Evolutionary conservation across 2,113 vertebrate genomes (phyloP), one percentile per base, ranked within the genome.

Genomic region (Indicator indicator): DNA sequence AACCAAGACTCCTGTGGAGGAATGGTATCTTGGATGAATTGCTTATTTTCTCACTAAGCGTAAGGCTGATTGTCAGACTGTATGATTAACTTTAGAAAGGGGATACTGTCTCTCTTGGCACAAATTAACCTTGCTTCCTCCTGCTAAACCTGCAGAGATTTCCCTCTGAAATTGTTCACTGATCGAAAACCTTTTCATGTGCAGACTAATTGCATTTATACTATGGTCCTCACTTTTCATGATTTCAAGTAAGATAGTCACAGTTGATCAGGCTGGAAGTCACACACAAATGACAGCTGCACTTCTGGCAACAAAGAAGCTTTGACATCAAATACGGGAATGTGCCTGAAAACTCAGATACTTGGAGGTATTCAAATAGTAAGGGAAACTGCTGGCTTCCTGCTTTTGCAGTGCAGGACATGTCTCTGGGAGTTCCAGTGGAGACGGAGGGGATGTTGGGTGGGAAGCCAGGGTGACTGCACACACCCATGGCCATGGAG

Each of bases 401-500:
- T 75, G 64, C 73, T 69, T 28, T 26, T 64, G 1, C 11, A 26
- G 12, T 1, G 0, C 44, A n/a, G 24, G 50, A 16, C 8, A 0
- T 4, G 3, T 3, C 18, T 77, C 2, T 12, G 63, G n/a, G 32
- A 38, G 30, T 20, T 86, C 6, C 82, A 63, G 44, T 64, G 58
- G 50, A 52, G 50, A 3, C 55, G 68, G 26, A 16, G 28, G 15
- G n/a, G 33, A 4, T 36, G 27, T 24, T 55, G 56, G 55, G 12
- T 58, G 74, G 56, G 52, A 40, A 59, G 65, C 48, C 4, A 12
- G 33, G 46, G 7, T 55, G 46, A n/a, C 2, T 4, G 23, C 59
- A 69, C 32, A 12, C 19, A 16, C 2, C 2, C 9, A 2, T 40
- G 19, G 68, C 28, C 52, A 3, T 0, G 0, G 58, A 46, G 58